Evolutionary conservation across 2,888 invertebrate genomes (phyloP), one percentile per base, ranked within the genome.

Genomic region (Hipparchia sbordonii): DNA sequence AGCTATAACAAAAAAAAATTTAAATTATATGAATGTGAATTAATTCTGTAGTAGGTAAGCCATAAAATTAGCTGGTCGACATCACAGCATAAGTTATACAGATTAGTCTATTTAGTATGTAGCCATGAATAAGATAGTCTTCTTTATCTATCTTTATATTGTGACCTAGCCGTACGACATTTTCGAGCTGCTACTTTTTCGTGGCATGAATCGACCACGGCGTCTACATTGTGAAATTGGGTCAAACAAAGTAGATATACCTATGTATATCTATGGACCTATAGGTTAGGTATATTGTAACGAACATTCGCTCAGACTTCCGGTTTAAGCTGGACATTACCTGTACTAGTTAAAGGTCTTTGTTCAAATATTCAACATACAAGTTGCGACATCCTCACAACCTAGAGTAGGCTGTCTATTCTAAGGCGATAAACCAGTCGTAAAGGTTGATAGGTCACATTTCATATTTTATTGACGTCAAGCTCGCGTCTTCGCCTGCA

Each of bases 151-250:
- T 39, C 9, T 33, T 10, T 33, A 39, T 10, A 10, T 39, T 39
- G 39, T 61, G 60, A n/a, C 45, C 60, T 6, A 62, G 13, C 13
- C 8, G 62, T 48, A n/a, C 62, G 45, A 46, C 46, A 46, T 9
- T 62, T 62, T 62, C 62, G 48, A 62, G 45, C 13, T 48, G 46
- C 62, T 62, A 57, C 57, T 39, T 62, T 46, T 62, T 13, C 48
- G 60, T 62, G 12, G 9, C 48, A 46, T 46, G 48, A 48, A 62
- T 48, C 46, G 62, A 46, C 46, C 13, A 62, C 48, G 46, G 48
- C 46, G 62, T 62, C 46, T 62, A 48, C 60, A 39, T 57, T 66
- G 1, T 33, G 23, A 33, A 67, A 70, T 69, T n/a, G 69, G 69
- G 61, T 70, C 66, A 70, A 57, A 23, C 52, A 33, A 48, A n/a